These are phyloP conservation scores for Lasioglossum malachurum DNA, from an alignment of 2,888 invertebrate species.

Conservation along the genomic window DNA sequence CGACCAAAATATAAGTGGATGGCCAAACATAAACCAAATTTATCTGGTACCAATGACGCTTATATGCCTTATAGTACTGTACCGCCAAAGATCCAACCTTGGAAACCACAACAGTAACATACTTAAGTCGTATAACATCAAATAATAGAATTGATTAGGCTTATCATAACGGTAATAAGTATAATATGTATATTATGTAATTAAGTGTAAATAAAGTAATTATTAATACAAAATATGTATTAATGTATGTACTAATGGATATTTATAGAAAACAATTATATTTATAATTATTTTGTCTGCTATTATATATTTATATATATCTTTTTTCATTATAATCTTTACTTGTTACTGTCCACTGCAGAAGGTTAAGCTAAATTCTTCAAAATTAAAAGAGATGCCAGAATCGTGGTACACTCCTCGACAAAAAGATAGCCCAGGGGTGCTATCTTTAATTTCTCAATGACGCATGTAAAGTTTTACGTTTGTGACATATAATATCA, in stretches of 20 bases:
- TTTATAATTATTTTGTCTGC: too few relatives aligned
- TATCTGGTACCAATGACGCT: conserved; percentile 90
- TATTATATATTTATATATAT: too few relatives aligned
- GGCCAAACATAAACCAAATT: conserved; percentile 93
- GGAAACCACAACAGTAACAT: conserved; percentile 87
- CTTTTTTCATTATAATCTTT: background rate
- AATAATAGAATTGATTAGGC: conserved; percentile 29
- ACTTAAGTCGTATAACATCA: background rate
- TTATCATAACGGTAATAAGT: conserved; percentile 24
- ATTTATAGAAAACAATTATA: too few relatives aligned
- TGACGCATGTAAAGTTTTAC: too few relatives aligned
- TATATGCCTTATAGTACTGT: conserved; percentile 98
- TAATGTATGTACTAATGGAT: background rate
- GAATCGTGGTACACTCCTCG: too few relatives aligned
- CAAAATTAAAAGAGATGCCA: too few relatives aligned
- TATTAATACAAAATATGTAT: conserved; percentile 24
- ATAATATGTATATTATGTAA: conserved; percentile 47
- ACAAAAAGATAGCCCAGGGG: too few relatives aligned
- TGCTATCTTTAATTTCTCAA: too few relatives aligned
- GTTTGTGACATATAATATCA: too few relatives aligned
- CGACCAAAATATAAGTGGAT: conserved; percentile 95
- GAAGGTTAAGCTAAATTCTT: background rate
- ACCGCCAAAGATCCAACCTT: conserved; percentile 93
- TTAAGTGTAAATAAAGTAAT: conserved; percentile 62
- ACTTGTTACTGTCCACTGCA: background rate